Evolutionary conservation across 1,140 invertebrate species (phyloP).

Genomic region (Globodera ellingtonae): DNA sequence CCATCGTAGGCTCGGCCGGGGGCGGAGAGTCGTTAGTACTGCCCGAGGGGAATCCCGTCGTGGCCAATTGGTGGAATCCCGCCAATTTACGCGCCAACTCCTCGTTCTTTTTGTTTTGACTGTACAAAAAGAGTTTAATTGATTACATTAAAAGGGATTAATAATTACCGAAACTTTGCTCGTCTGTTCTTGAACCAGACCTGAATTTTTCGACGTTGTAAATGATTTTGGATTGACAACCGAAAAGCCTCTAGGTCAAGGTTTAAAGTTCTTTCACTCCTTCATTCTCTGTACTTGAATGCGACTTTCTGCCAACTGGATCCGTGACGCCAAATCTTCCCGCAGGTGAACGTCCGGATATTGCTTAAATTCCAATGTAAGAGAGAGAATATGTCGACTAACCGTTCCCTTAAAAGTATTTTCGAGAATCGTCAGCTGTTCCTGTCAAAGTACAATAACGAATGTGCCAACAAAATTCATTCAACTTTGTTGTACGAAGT

Average conservation of each 20-base stretch:
- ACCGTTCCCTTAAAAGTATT: not conserved
- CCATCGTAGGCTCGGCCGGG: conserved; percentile 7
- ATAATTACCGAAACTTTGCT: not conserved
- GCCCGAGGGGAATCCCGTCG: not conserved
- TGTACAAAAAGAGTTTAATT: not conserved
- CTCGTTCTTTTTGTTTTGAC: not conserved
- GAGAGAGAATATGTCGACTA: not conserved
- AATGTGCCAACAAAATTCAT: not conserved
- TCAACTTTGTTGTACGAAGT: conserved; percentile 16
- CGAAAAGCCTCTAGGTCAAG: not conserved
- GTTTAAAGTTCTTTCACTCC: too few relatives aligned
- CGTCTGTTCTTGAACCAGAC: conserved; percentile 14
- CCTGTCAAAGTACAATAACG: not conserved
- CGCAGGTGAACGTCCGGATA: conserved; percentile 20
- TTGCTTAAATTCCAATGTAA: conserved; percentile 3
- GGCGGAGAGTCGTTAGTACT: not conserved
- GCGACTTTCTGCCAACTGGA: conserved; percentile 17
- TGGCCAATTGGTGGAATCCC: not conserved
- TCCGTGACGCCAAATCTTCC: conserved; percentile 14
- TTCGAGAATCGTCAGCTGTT: conserved; percentile 28
- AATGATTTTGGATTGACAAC: not conserved
- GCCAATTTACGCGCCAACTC: not conserved
- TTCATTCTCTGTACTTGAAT: conserved; percentile 10
- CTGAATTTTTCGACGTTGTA: not conserved
- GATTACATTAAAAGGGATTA: not conserved